Evolutionary conservation across 2,797 vertebrate species (phyloP).

Genomic region (Nannoperca australis): DNA sequence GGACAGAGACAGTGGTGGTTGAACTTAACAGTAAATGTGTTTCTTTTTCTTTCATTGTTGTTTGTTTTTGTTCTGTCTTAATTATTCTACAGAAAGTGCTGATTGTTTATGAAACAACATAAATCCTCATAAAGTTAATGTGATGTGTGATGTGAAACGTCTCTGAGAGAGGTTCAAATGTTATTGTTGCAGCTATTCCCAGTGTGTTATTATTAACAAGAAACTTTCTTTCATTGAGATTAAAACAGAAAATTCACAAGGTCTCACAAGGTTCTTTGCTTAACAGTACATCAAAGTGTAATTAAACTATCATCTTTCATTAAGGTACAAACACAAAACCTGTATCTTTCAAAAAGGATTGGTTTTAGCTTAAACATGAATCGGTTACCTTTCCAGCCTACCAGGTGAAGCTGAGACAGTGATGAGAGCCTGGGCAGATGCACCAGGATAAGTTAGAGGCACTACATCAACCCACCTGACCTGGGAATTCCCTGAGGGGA

Average conservation of each 20-base stretch:
- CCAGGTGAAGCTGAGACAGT: constrained; percentile 7
- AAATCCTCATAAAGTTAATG: neutral
- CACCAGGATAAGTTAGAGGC: constrained; percentile 12
- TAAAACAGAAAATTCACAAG: neutral
- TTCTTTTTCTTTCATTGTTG: neutral
- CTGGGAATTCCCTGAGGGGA: constrained; percentile 28
- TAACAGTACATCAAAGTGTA: constrained; percentile 5
- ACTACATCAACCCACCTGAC: constrained; percentile 46
- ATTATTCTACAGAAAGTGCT: no score
- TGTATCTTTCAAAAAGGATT: constrained; percentile 9
- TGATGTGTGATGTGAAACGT: neutral
- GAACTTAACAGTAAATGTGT: neutral
- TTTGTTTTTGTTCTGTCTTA: neutral
- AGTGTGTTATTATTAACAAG: neutral
- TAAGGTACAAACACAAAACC: constrained; percentile 7
- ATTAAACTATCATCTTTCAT: constrained; percentile 4
- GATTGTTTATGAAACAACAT: neutral
- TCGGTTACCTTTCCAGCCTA: constrained; percentile 1
- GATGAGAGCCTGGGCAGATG: constrained; percentile 29
- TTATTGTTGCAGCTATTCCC: neutral
- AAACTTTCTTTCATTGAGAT: neutral
- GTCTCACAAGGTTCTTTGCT: neutral
- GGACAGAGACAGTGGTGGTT: neutral
- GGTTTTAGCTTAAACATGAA: neutral
- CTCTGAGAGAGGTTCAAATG: neutral